Base-by-base conservation (phyloP, 2,797 vertebrate species). In the Scolopax bukidnonensis region DNA sequence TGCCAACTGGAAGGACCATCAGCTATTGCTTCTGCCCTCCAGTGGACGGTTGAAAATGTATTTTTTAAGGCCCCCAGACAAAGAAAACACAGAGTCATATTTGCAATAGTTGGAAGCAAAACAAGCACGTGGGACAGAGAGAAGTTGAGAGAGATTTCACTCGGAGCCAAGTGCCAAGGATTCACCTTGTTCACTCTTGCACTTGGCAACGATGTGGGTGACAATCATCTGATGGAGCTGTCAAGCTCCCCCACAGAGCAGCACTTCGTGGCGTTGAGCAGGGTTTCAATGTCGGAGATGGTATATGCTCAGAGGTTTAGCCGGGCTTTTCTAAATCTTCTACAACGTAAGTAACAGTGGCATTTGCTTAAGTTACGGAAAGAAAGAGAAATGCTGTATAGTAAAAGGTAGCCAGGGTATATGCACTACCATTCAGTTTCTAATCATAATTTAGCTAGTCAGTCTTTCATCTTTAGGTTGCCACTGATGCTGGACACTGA, bases 161-260 rank as follows among this genome's bases (percentile, higher is more conserved):
- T 90, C 3, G 96, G 97, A 95, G 98, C 98, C 68, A 98, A 98
- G 91, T 99, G 99, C 81, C 97, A 98, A 73, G 99, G 98, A 9
- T 97, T 99, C 94, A 97, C 98, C 4, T 7, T 99, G 85, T 98
- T 99, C 25, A 98, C 98, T 75, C 92, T 99, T 91, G 98, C 97
- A 0, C 96, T 99, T 36, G 98, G 99, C 11, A 86, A 87, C 0
- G 88, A 95, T 3, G 95, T 98, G 45, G 98, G 95, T 83, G 96
- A 95, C n/a, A 84, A 28, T 0, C 96, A 99, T 84, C 96, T 98
- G 95, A 97, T 97, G 83, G 94, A 76, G 14, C 86, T 99, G 84
- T 98, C 98, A 38, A 98, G 99, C 48, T 10, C 14, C 7, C 99
- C 98, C 0, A 33, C 88, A 2, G 98, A 98, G 15, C 99, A 99